phyloP scores from a whole-genome alignment of 2,888 invertebrate genomes.

The Drosophila limbata region DNA sequence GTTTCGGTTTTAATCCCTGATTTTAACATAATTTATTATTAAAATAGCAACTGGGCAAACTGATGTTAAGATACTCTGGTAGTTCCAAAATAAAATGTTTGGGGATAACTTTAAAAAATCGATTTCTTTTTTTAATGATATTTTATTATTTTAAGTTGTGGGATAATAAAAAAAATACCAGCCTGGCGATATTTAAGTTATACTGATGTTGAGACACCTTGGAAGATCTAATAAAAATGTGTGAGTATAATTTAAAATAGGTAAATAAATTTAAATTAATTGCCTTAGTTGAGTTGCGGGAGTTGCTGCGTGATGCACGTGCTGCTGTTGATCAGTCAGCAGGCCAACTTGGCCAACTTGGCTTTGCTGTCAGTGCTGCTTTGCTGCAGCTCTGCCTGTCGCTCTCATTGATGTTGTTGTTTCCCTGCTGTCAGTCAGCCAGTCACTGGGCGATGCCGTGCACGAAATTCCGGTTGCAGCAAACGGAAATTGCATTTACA shows the following conservation, averaged over 20 bases:
- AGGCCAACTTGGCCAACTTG: neutral
- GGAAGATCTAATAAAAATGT: neutral
- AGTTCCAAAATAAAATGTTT: too few relatives aligned
- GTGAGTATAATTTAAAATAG: neutral
- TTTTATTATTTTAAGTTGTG: too few relatives aligned
- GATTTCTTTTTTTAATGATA: too few relatives aligned
- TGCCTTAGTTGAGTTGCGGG: neutral
- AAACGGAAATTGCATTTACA: conserved; percentile 75
- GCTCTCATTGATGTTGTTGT: conserved; percentile 16
- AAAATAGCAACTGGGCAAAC: too few relatives aligned
- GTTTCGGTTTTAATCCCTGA: too few relatives aligned
- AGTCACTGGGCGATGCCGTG: conserved; percentile 37
- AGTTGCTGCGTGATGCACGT: neutral
- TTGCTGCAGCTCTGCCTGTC: neutral
- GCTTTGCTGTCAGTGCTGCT: conserved; percentile 5
- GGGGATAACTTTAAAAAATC: too few relatives aligned
- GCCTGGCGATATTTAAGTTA: neutral
- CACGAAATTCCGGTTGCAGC: conserved; percentile 73
- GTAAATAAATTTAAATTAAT: too few relatives aligned
- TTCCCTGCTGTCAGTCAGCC: conserved; percentile 46
- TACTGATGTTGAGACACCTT: conserved; percentile 1
- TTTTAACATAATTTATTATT: too few relatives aligned
- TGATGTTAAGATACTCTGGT: too few relatives aligned
- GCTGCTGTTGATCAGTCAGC: conserved; percentile 24
- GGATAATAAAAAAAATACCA: neutral